Conservation (phyloP, 1,140 invertebrate species). For the Conus ventricosus region DNA sequence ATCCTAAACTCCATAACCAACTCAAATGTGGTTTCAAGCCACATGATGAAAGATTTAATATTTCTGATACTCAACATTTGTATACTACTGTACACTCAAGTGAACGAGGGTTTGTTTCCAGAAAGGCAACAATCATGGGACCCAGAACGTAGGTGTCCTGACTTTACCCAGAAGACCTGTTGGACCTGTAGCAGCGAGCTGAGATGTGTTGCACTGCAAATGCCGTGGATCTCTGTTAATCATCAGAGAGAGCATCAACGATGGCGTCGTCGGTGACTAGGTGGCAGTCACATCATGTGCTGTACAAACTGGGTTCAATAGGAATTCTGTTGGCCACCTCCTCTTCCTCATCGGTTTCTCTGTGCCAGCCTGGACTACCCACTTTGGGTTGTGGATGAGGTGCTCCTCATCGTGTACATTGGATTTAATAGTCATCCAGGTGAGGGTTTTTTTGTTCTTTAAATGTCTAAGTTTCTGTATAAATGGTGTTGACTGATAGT, state of each 20-base stretch:
- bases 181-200: too few relatives aligned
- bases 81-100: too few relatives aligned
- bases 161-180: too few relatives aligned
- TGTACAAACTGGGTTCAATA: background rate
- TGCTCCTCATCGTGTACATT: background rate
- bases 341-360: constrained; percentile 9
- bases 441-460: background rate
- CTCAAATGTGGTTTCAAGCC: too few relatives aligned
- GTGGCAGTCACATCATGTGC: constrained; percentile 5
- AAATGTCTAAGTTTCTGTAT: background rate
- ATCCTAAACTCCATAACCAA: too few relatives aligned
- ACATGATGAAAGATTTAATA: too few relatives aligned
- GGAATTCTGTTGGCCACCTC: constrained; percentile 8
- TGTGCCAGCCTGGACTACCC: constrained; percentile 12
- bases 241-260: background rate
- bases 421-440: background rate
- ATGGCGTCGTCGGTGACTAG: background rate
- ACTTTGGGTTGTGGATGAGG: constrained; percentile 8
- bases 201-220: too few relatives aligned
- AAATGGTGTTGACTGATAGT: background rate
- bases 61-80: too few relatives aligned
- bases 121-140: too few relatives aligned
- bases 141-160: too few relatives aligned
- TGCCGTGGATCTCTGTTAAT: background rate
- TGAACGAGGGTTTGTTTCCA: too few relatives aligned